Conservation (phyloP, 2,888 invertebrate genomes). For the Coelinius sp. region DNA sequence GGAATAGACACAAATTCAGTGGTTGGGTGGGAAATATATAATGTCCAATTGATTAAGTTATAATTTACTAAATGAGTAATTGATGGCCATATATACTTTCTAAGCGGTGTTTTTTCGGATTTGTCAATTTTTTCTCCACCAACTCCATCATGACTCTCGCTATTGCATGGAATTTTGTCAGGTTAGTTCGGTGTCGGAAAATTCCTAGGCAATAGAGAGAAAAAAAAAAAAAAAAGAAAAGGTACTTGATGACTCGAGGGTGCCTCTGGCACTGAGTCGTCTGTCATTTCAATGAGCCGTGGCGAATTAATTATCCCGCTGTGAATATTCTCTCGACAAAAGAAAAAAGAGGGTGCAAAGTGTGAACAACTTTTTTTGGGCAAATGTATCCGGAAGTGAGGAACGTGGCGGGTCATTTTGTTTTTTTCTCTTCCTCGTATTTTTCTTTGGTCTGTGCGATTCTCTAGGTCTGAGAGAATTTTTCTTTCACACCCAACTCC, state of each 20-base stretch:
- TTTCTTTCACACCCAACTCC: neutral
- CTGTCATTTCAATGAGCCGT: too few species aligned
- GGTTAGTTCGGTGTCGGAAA: neutral
- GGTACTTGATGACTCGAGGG: too few species aligned
- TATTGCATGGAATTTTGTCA: neutral
- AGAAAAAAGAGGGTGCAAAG: neutral
- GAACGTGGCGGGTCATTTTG: neutral
- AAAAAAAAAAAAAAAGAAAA: too few species aligned
- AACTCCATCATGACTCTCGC: too few species aligned
- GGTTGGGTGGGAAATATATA: too few species aligned
- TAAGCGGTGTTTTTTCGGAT: too few species aligned
- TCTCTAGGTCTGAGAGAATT: neutral
- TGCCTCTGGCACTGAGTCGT: neutral
- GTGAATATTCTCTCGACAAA: neutral
- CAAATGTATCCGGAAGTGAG: neutral
- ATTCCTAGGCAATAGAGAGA: neutral
- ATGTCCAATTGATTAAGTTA: too few species aligned
- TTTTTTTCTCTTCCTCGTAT: neutral
- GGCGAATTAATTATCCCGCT: neutral
- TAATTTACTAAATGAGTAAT: too few species aligned
- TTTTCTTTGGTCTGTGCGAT: too few species aligned
- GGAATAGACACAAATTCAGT: too few species aligned
- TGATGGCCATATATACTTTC: too few species aligned
- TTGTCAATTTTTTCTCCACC: neutral
- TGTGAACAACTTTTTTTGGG: neutral